Evolutionary conservation across 2,113 vertebrate genomes (phyloP).

Genomic region (Sturnira hondurensis): DNA sequence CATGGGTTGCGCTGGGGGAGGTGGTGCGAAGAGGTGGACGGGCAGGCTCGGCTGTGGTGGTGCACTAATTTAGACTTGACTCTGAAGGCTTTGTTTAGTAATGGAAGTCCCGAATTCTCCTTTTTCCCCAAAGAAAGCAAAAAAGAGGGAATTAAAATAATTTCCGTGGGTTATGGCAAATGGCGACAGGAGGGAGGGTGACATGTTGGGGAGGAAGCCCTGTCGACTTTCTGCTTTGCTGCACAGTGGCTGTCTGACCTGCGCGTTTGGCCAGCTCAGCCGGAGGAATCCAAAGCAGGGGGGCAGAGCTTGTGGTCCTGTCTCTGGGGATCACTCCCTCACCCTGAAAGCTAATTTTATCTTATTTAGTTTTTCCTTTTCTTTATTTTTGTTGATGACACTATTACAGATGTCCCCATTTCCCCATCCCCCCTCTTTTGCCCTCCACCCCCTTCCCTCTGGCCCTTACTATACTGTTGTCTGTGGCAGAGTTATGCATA

Average conservation of each 20-base stretch:
- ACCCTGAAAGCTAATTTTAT: too few species aligned
- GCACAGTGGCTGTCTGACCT: fast-evolving
- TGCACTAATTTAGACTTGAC: background rate
- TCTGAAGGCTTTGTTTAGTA: background rate
- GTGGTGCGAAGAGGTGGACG: background rate
- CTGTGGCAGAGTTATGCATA: too few species aligned
- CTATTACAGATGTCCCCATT: too few species aligned
- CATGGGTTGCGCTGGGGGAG: background rate
- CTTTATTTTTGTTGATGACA: too few species aligned
- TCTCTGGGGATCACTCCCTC: background rate
- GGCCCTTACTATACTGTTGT: too few species aligned
- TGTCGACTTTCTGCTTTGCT: background rate
- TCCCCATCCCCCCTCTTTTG: too few species aligned
- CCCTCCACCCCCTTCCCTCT: too few species aligned
- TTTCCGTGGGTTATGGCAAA: background rate
- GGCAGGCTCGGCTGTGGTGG: background rate
- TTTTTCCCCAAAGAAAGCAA: background rate
- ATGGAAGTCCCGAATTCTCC: background rate
- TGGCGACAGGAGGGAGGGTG: background rate
- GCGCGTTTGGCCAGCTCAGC: background rate
- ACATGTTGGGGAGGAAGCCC: background rate
- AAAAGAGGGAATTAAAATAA: background rate
- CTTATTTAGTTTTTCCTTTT: too few species aligned
- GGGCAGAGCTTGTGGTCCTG: background rate
- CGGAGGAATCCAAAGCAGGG: background rate